These are phyloP conservation scores for Proterorhinus semilunaris DNA, from an alignment of 2,113 vertebrate species.

Conservation along the genomic window DNA sequence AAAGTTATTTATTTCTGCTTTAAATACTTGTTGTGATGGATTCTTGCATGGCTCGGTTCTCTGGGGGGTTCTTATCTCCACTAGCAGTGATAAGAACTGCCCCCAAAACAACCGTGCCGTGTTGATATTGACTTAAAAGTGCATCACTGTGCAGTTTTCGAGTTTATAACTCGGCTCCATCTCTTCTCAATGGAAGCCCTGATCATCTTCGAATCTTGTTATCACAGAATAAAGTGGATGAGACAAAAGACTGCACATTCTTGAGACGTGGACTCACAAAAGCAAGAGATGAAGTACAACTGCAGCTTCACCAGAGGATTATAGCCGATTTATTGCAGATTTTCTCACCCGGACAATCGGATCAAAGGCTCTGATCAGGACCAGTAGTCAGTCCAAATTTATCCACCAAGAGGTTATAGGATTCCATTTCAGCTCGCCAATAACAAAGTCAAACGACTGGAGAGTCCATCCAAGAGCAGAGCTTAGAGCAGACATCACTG, in stretches of 20 bases:
- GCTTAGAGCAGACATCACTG: conserved; percentile 5
- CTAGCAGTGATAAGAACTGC: background rate
- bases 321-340: conserved; percentile 57
- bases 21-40: background rate
- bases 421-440: conserved; percentile 33
- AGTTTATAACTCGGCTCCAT: conserved; percentile 1
- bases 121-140: conserved; percentile 6
- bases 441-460: conserved; percentile 26
- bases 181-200: background rate
- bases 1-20: too few relatives aligned
- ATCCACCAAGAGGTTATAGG: conserved; percentile 23
- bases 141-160: background rate
- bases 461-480: conserved; percentile 8
- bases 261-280: conserved; percentile 9
- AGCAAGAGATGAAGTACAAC: background rate
- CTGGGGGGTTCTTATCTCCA: background rate
- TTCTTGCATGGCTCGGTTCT: too few relatives aligned
- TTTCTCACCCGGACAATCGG: conserved; percentile 40
- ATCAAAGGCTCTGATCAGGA: conserved; percentile 49
- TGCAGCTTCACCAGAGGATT: conserved; percentile 37
- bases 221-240: background rate
- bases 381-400: conserved; percentile 34
- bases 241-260: background rate
- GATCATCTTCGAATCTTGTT: background rate
- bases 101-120: background rate